A percentile compares a stretch with the other conserved stretches of the same genome.
These are phyloP conservation scores for Portevinia maculata DNA, from an alignment of 2,888 invertebrate genomes.

Conservation along the genomic window DNA sequence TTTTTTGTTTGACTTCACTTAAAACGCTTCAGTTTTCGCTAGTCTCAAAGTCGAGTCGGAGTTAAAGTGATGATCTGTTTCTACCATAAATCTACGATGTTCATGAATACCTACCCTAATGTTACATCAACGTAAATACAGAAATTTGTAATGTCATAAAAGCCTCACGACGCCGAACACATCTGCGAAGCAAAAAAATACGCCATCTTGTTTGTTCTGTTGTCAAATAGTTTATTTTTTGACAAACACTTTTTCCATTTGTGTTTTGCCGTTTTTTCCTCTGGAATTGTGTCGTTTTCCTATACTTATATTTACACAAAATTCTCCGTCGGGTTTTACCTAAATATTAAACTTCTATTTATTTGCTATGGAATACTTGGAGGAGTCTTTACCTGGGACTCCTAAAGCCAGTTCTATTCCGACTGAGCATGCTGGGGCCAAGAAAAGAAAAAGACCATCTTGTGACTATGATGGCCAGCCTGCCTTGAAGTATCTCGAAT, in stretches of 20 bases:
- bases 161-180: no score
- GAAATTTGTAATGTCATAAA: no score
- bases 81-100: no score
- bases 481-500: conserved; percentile 69
- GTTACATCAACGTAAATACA: no score
- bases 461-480: conserved; percentile 64
- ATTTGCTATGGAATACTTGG: not conserved
- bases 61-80: no score
- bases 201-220: conserved; percentile 6
- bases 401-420: conserved; percentile 1
- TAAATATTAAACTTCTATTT: no score
- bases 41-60: no score
- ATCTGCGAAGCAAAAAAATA: not conserved
- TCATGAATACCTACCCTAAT: no score
- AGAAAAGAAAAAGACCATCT: conserved; percentile 60
- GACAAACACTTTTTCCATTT: conserved; percentile 2
- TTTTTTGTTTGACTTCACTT: no score
- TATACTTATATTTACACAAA: not conserved
- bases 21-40: no score
- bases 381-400: not conserved
- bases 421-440: conserved; percentile 10
- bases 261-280: not conserved
- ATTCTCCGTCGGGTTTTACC: not conserved
- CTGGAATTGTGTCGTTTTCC: not conserved
- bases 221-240: conserved; percentile 20